These are phyloP conservation scores for Caenorhabditis virilis DNA, from an alignment of 2,888 invertebrate species.

Conservation along the genomic window DNA sequence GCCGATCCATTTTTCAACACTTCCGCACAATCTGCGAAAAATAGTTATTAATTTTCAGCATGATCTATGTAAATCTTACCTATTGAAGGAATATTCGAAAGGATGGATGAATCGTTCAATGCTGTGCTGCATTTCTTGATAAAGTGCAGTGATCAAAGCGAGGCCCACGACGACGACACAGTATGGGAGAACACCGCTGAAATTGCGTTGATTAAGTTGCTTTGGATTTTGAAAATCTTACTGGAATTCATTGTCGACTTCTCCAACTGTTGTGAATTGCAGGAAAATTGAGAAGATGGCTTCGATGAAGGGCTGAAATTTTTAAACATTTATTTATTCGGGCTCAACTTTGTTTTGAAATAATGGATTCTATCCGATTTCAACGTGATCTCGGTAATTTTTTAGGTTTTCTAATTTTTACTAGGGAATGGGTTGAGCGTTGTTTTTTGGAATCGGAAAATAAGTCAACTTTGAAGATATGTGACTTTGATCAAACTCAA, in stretches of 20 bases:
- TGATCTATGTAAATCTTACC: slow-evolving; percentile 6
- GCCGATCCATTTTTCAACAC: slow-evolving; percentile 31
- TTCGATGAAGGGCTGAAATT: slow-evolving; percentile 60
- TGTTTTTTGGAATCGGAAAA: too few relatives aligned
- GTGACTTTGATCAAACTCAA: too few relatives aligned
- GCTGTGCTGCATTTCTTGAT: slow-evolving; percentile 54
- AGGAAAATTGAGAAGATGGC: slow-evolving; percentile 61
- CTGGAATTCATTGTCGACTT: slow-evolving; percentile 50
- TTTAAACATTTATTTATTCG: background rate
- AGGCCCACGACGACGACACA: slow-evolving; percentile 49
- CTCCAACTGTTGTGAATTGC: slow-evolving; percentile 59
- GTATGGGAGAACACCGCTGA: slow-evolving; percentile 52
- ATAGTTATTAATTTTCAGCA: background rate
- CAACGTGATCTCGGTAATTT: too few relatives aligned
- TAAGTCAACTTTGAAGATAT: too few relatives aligned
- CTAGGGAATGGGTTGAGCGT: too few relatives aligned
- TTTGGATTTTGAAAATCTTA: slow-evolving; percentile 12
- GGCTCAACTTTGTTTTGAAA: too few relatives aligned
- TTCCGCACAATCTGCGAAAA: slow-evolving; percentile 14
- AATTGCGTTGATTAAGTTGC: slow-evolving; percentile 8
- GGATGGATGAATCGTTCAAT: slow-evolving; percentile 54
- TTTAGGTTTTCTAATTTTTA: too few relatives aligned
- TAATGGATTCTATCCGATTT: background rate
- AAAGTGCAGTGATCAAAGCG: slow-evolving; percentile 51
- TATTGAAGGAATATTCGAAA: slow-evolving; percentile 54